phyloP scores from a whole-genome alignment of 2,797 vertebrate genomes.

The Pogonophryne albipinna region DNA sequence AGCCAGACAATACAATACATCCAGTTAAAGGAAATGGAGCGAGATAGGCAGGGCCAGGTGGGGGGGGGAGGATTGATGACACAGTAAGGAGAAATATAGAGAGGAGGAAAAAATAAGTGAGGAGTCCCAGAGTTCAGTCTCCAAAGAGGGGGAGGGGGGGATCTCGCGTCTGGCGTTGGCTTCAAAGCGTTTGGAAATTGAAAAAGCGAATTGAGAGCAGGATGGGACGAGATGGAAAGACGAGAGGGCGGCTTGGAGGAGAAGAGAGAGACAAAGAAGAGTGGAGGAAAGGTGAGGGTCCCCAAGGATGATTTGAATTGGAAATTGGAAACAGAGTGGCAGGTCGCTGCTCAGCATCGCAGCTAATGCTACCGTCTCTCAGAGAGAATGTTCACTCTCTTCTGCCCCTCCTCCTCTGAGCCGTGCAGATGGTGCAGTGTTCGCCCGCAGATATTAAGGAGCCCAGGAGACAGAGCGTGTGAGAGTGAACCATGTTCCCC shows the following conservation, averaged over 20 bases:
- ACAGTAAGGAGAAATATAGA: slow-evolving; percentile 73
- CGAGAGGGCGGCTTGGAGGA: slow-evolving; percentile 38
- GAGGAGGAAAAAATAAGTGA: slow-evolving; percentile 52
- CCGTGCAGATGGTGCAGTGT: slow-evolving; percentile 82
- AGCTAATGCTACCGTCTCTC: slow-evolving; percentile 60
- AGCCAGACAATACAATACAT: slow-evolving; percentile 75
- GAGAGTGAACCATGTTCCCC: slow-evolving; percentile 57
- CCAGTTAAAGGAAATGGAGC: slow-evolving; percentile 64
- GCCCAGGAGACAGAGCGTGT: slow-evolving; percentile 71
- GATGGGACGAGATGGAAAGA: slow-evolving; percentile 70
- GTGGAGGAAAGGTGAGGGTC: slow-evolving; percentile 60
- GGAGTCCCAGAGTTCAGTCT: slow-evolving; percentile 70
- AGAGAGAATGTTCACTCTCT: slow-evolving; percentile 43
- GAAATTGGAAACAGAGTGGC: slow-evolving; percentile 77
- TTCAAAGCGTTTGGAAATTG: slow-evolving; percentile 81
- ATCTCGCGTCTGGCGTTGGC: slow-evolving; percentile 61
- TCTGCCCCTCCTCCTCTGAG: slow-evolving; percentile 37
- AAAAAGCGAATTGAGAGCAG: slow-evolving; percentile 76
- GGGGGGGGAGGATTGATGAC: slow-evolving; percentile 70
- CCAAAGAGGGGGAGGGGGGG: slow-evolving; percentile 20
- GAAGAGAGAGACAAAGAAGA: slow-evolving; percentile 46
- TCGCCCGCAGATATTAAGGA: slow-evolving; percentile 81
- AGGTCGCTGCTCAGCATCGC: slow-evolving; percentile 71
- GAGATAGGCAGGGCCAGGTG: slow-evolving; percentile 62
- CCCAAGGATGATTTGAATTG: slow-evolving; percentile 80